phyloP scores from a whole-genome alignment of 2,113 vertebrate species.

The Microtus oregoni region DNA sequence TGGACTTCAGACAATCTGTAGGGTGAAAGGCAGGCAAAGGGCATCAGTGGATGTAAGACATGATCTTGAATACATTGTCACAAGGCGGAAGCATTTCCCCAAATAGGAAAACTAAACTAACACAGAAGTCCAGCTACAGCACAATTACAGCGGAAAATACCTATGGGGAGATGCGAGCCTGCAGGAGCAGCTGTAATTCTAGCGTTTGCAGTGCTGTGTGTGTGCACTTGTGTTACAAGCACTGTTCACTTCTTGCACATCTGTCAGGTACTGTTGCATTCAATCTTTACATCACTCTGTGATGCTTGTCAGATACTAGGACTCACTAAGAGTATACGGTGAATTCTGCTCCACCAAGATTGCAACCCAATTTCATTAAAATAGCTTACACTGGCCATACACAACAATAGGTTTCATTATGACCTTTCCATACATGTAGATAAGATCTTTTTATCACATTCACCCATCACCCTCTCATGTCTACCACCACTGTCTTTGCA shows the following conservation, averaged over 20 bases:
- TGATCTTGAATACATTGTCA: not conserved
- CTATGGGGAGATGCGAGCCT: not conserved
- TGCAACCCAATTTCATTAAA: not conserved
- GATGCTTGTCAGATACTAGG: not conserved
- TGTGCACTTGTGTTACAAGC: not conserved
- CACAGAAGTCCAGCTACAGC: not conserved
- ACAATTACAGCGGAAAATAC: not conserved
- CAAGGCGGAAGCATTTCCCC: not conserved
- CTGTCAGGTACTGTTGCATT: not conserved
- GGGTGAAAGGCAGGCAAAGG: constrained; percentile 39
- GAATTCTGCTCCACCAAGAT: not conserved
- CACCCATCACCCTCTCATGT: not conserved
- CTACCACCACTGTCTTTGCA: not conserved
- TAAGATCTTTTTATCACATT: too few species aligned
- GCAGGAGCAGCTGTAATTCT: not conserved
- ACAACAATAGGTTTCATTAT: too few species aligned
- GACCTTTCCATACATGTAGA: not conserved
- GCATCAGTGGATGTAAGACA: not conserved
- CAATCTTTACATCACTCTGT: not conserved
- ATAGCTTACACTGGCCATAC: not conserved
- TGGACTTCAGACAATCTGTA: constrained; percentile 90
- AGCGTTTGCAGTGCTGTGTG: not conserved
- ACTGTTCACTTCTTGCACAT: not conserved
- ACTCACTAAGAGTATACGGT: not conserved
- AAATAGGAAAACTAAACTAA: not conserved